Evolutionary conservation across 2,113 vertebrate genomes (phyloP), one percentile per base, ranked within the genome.

Genomic region (Sinocyclocheilus maitianheensis): DNA sequence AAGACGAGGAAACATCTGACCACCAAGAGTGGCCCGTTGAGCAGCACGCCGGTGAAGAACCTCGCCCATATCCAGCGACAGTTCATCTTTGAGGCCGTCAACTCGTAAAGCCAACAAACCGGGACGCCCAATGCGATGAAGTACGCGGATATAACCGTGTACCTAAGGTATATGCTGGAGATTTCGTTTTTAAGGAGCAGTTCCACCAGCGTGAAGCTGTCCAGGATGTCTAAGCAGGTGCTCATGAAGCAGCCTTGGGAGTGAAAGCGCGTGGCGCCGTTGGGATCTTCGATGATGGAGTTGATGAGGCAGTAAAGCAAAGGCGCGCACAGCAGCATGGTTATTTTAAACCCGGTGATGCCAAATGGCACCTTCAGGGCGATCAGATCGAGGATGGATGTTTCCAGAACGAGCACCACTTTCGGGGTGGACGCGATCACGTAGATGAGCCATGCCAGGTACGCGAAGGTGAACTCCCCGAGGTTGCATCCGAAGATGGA

Each of bases 381-480:
- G 18, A 98, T 94, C 89, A 96, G 96, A 90, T 97, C 98, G 91
- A 98, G 94, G 90, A 98, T 98, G 90, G 97, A 97, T 14, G 97
- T 98, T 94, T 98, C 97, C 90, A 99, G 91, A 84, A 98, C 94
- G 16, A 98, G 95, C 89, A 96, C 96, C 90, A 97, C 95, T 91
- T 98, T 99, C 14, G 97, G 98, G 0, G 97, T 97, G 94, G 96
- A 97, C 86, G 97, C 97, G 89, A 98, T 98, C 81, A 97, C 96
- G 80, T 99, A 98, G 84, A 99, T 97, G 30, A 99, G 97, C 97
- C 97, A 98, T 60, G 97, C 97, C 87, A 98, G 92, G 94, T 98
- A 97, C 10, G 97, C 96, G 91, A 97, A 98, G 75, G 97, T 96
- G 92, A 97, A 98, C 93, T 97, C 97, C 1, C 95, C 96, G 51